Base-by-base conservation (phyloP, 64 coral and sea anemone genomes). In the Montipora efflorescens region DNA sequence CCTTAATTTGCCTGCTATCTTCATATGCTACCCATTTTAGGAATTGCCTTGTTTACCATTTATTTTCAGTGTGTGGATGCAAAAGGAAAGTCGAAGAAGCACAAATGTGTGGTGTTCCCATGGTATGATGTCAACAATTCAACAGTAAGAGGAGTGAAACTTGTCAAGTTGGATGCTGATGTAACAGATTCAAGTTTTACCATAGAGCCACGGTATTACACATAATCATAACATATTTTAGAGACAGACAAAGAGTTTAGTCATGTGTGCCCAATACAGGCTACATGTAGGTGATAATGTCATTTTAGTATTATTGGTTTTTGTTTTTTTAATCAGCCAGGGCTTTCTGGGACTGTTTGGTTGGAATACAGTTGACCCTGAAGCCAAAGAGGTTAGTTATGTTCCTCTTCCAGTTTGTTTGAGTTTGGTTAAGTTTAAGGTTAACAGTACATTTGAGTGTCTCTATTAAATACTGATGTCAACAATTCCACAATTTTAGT, bases 321-420 rank as follows among this genome's bases (percentile, higher is more conserved):
- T 14, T 4, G 8, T 78, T 50, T 48, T 19, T n/a, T 59, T 51
- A 84, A 85, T 43, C 76, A 98, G 97, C 47, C 90, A 95, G 22
- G 97, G 97, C 1, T 69, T 95, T 46, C 87, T 90, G 21, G 94
- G 97, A 52, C 23, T 98, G n/a, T 98, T 98, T 94, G 97, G 97
- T 48, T 98, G 97, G 97, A 93, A 98, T 69, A 95, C 97, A 16
- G 75, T 98, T 53, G 78, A 83, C 74, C 13, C 77, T 69, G 88
- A 95, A 84, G 94, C 87, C 4, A 98, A 97, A 67, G 92, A 97
- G 95, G 95, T 97, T 76, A 22, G 58, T 23, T 72, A 4, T 59
- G 0, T 57, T 6, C 0, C 36, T 36, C 36, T 36, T 36, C 36
- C 36, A 36, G 36, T 36, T 36, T 36, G 36, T 36, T 36, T 28